Percentiles rank a stretch among this genome's conserved stretches.
Conservation (phyloP, 2,888 invertebrate genomes). For the Acanthoscelides obtectus region DNA sequence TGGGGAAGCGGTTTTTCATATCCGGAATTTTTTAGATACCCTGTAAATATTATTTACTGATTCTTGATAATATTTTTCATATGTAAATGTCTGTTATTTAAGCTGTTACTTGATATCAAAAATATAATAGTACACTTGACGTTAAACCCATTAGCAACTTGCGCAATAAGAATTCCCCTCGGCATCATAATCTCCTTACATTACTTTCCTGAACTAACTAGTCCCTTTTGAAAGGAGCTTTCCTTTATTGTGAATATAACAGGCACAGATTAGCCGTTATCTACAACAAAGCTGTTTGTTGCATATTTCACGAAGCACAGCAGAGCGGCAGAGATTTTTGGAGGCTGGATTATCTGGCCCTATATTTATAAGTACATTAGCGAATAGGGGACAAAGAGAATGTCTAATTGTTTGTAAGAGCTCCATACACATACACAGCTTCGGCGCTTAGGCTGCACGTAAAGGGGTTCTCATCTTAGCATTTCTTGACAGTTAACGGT, state of each 20-base stretch:
- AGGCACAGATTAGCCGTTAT: not conserved
- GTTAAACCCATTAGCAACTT: too few relatives aligned
- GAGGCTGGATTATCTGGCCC: not conserved
- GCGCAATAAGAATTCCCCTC: too few relatives aligned
- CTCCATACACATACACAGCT: not conserved
- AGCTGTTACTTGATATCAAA: too few relatives aligned
- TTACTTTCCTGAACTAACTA: not conserved
- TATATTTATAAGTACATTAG: not conserved
- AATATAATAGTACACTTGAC: too few relatives aligned
- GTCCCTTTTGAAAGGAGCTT: not conserved
- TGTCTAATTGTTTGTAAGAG: not conserved
- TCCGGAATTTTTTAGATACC: too few relatives aligned
- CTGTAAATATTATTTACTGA: too few relatives aligned
- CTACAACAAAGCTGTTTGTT: not conserved
- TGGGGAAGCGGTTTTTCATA: too few relatives aligned
- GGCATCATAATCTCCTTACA: not conserved
- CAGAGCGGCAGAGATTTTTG: not conserved
- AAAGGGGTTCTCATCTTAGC: too few relatives aligned
- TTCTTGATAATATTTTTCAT: too few relatives aligned
- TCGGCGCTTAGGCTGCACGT: not conserved
- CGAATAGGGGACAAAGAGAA: not conserved
- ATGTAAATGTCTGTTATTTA: too few relatives aligned
- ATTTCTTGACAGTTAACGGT: too few relatives aligned
- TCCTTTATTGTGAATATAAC: not conserved
- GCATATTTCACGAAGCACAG: not conserved